Conservation (phyloP, 2,113 vertebrate species). For the Dipodomys ordii region DNA sequence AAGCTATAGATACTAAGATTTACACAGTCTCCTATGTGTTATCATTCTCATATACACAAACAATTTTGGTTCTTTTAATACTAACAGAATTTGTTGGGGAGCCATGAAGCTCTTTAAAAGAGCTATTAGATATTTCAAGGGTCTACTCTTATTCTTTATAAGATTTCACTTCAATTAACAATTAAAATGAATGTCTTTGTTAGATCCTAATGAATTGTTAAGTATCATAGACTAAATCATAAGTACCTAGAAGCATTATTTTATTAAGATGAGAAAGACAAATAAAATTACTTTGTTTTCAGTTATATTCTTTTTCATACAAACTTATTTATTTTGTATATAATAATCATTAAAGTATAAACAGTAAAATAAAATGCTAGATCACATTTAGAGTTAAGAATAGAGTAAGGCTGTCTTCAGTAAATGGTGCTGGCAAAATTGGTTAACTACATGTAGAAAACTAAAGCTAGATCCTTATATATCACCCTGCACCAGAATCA, state of each 20-base stretch:
- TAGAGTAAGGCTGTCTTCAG: too few species aligned
- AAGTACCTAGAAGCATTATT: not conserved
- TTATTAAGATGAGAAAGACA: not conserved
- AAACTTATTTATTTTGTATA: not conserved
- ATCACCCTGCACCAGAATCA: too few species aligned
- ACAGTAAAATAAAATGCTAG: not conserved
- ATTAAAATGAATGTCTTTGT: not conserved
- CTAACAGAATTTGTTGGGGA: not conserved
- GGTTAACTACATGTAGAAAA: too few species aligned
- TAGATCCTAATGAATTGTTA: not conserved
- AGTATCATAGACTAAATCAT: not conserved
- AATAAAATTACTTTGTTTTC: slow-evolving; percentile 3
- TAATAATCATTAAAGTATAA: not conserved
- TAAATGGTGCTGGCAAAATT: too few species aligned
- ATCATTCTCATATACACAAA: not conserved
- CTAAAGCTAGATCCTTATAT: too few species aligned
- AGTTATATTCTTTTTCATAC: not conserved
- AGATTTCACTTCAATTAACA: not conserved
- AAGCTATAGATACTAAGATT: not conserved
- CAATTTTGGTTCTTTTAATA: not conserved
- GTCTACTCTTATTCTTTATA: not conserved
- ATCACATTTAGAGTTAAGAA: slow-evolving; percentile 40
- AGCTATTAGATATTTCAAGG: not conserved
- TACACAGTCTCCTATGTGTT: not conserved
- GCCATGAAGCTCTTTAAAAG: not conserved